Percentiles rank a stretch among this genome's conserved stretches.
These are phyloP conservation scores for Ichneumoninae sp. DNA, from an alignment of 2,888 invertebrate species.

Conservation along the genomic window DNA sequence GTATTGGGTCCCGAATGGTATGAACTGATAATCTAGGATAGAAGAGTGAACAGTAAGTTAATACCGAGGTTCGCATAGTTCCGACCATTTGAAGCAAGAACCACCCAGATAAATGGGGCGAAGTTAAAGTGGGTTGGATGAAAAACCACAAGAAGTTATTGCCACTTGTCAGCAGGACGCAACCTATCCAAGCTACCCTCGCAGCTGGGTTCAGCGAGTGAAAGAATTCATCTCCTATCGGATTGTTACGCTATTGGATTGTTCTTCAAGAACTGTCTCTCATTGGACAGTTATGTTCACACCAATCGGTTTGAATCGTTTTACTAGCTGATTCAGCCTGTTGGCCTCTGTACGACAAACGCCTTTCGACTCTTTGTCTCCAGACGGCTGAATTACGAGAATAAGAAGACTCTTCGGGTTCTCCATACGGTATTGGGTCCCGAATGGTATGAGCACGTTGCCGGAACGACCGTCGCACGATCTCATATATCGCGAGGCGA, in stretches of 20 bases:
- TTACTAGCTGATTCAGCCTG: constrained; percentile 10
- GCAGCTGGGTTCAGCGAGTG: background rate
- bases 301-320: background rate
- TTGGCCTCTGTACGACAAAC: background rate
- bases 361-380: background rate
- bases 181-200: background rate
- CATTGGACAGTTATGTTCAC: background rate
- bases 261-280: background rate
- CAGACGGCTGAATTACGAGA: background rate
- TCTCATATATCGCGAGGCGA: constrained; percentile 11
- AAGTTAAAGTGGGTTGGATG: background rate
- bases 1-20: background rate
- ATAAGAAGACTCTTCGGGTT: background rate
- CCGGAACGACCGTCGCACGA: background rate
- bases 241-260: too few species aligned
- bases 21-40: too few species aligned
- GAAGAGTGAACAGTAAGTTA: background rate
- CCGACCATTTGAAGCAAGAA: background rate
- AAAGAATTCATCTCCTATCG: background rate
- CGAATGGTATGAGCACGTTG: background rate
- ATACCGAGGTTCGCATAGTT: background rate
- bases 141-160: background rate
- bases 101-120: background rate
- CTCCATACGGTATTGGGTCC: background rate
- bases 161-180: background rate